Percentiles rank a stretch among this genome's conserved stretches.
Evolutionary conservation across 2,888 invertebrate species (phyloP).

Genomic region (Trissonchulus sp.): DNA sequence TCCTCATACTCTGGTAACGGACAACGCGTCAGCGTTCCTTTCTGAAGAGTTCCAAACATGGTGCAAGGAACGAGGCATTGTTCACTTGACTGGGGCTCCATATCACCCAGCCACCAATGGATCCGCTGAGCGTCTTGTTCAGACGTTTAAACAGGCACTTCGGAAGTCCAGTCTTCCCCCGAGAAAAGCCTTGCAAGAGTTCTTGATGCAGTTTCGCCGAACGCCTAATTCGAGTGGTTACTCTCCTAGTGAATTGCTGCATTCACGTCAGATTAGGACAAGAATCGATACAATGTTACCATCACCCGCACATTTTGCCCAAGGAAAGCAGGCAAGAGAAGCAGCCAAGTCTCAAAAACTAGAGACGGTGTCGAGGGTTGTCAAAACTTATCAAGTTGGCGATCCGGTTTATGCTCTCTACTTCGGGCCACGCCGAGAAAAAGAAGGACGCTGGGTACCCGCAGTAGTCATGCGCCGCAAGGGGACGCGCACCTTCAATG

Average conservation of each 20-base stretch:
- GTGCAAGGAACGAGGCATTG: slow-evolving; percentile 12
- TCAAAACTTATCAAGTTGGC: not conserved
- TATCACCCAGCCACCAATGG: slow-evolving; percentile 39
- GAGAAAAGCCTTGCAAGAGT: slow-evolving; percentile 31
- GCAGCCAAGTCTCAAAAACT: not conserved
- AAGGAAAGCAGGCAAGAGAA: too few relatives aligned
- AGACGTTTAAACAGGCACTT: slow-evolving; percentile 38
- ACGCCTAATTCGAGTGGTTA: slow-evolving; percentile 26
- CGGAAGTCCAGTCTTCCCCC: slow-evolving; percentile 28
- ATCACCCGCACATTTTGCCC: slow-evolving; percentile 28
- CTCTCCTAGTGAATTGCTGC: slow-evolving; percentile 31
- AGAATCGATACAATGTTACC: slow-evolving; percentile 4
- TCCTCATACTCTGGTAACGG: slow-evolving; percentile 38
- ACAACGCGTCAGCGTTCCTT: slow-evolving; percentile 40
- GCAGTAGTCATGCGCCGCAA: slow-evolving; percentile 28
- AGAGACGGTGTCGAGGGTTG: slow-evolving; percentile 10
- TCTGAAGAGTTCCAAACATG: slow-evolving; percentile 16
- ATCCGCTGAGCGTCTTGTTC: slow-evolving; percentile 28
- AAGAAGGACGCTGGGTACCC: slow-evolving; percentile 27
- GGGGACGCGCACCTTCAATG: slow-evolving; percentile 29
- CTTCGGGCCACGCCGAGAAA: slow-evolving; percentile 27
- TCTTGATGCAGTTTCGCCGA: slow-evolving; percentile 33
- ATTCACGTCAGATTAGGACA: slow-evolving; percentile 31
- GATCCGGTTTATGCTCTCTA: slow-evolving; percentile 26
- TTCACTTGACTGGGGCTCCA: slow-evolving; percentile 35